These are phyloP conservation scores for Brenthis hecate DNA, from an alignment of 2,888 invertebrate genomes.

Conservation along the genomic window DNA sequence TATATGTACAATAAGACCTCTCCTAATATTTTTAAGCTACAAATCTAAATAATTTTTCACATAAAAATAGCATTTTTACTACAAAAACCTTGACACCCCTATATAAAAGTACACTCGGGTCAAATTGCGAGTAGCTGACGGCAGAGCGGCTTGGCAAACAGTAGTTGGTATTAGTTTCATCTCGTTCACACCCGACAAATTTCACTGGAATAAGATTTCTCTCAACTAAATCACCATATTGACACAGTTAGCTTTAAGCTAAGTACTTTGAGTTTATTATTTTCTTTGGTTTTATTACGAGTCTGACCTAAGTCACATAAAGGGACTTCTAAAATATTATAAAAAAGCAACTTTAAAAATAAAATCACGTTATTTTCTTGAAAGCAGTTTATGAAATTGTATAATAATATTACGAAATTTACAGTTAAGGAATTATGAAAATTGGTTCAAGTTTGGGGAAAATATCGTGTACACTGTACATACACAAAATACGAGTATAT, in stretches of 20 bases:
- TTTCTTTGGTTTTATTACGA: no score
- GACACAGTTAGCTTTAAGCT: constrained; percentile 3
- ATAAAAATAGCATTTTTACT: not conserved
- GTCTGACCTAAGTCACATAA: no score
- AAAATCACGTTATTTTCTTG: no score
- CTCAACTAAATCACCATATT: constrained; percentile 30
- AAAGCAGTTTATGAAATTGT: no score
- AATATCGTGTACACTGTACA: no score
- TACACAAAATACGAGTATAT: no score
- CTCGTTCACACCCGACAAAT: constrained; percentile 32
- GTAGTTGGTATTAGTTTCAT: constrained; percentile 42
- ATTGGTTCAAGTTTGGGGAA: no score
- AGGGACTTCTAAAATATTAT: no score
- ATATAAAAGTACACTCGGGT: constrained; percentile 42
- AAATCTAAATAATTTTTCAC: not conserved
- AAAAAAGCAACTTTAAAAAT: no score
- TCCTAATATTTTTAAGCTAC: not conserved
- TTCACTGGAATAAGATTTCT: constrained; percentile 32
- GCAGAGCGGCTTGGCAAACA: constrained; percentile 42
- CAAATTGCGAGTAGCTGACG: constrained; percentile 43
- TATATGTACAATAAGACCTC: no score
- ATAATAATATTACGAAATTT: no score
- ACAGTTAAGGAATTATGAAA: no score
- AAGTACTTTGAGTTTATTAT: not conserved
- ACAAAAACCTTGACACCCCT: constrained; percentile 31